Conservation (phyloP, 2,888 invertebrate species). For the Gymnoscelis rufifasciata region DNA sequence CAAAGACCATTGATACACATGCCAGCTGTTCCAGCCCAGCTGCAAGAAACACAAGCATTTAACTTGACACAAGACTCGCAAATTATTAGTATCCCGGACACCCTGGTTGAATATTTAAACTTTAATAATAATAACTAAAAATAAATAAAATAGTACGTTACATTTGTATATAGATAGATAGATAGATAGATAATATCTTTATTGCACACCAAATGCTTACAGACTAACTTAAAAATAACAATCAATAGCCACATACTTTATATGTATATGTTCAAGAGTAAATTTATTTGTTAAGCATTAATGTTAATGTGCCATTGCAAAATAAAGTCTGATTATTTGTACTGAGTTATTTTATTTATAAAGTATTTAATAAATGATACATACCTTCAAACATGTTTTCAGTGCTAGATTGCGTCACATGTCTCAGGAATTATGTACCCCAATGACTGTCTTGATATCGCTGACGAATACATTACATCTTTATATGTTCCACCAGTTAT, state of each 20-base stretch:
- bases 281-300: constrained; percentile 20
- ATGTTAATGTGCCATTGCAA: constrained; percentile 17
- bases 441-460: constrained; percentile 9
- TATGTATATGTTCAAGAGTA: constrained; percentile 20
- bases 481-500: constrained; percentile 16
- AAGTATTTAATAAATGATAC: constrained; percentile 16
- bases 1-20: constrained; percentile 9
- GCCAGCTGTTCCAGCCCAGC: constrained; percentile 17
- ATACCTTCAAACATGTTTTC: constrained; percentile 18
- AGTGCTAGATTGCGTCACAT: constrained; percentile 12
- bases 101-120: constrained; percentile 18
- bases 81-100: constrained; percentile 16
- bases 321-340: constrained; percentile 13
- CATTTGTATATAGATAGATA: no score
- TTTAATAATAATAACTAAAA: constrained; percentile 18
- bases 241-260: no score
- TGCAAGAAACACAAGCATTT: constrained; percentile 21
- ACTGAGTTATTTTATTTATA: constrained; percentile 15
- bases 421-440: constrained; percentile 19
- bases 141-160: constrained; percentile 14
- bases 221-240: no score
- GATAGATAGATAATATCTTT: no score
- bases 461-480: constrained; percentile 10
- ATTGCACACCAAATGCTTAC: no score
- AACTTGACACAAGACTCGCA: constrained; percentile 20